Evolutionary conservation across 2,113 vertebrate genomes (phyloP), one percentile per base, ranked within the genome.

Genomic region (Typhlomys cinereus): DNA sequence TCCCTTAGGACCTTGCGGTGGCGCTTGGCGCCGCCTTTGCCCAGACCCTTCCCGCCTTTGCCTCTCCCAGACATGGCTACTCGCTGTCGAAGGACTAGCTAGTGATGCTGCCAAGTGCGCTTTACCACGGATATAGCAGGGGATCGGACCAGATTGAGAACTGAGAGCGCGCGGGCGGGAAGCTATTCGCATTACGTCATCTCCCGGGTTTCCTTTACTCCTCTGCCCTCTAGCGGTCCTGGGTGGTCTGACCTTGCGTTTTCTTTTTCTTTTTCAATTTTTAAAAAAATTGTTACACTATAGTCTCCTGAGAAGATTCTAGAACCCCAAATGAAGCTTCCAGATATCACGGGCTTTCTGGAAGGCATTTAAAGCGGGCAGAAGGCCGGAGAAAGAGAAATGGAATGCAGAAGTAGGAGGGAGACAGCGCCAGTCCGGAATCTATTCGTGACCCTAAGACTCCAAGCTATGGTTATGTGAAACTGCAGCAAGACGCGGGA

Each of bases 41-140:
- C 96, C 0, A 96, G 0, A 0, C 95, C 95, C 0, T 95, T 96
- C 0, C 95, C 95, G 0, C 95, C 96, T 1, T 95, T 95, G 0
- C 96, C 96, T 20, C 96, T 39, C 0, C 96, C 95, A 0, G 92
- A 96, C 95, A 95, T 94, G 0, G 0, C 0, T 0, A 0, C 0
- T n/a, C 0, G 0, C 0, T 0, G 0, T 0, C 1, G 0, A 0
- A 2, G 0, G 0, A 0, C 7, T 2, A 2, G 4, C 0, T 0
- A 20, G 0, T 4, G 4, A 1, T 1, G 0, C 0, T 0, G 0
- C 0, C 0, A 0, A 0, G 0, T 0, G 3, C 7, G 1, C 7
- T 44, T 14, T 0, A 10, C 50, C n/a, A 9, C 11, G 12, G 14
- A 94, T 96, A 95, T 96, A 92, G 1, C 12, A 44, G 39, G 44